Conservation (phyloP, 1,140 invertebrate species). For the Meloidogyne chitwoodi region DNA sequence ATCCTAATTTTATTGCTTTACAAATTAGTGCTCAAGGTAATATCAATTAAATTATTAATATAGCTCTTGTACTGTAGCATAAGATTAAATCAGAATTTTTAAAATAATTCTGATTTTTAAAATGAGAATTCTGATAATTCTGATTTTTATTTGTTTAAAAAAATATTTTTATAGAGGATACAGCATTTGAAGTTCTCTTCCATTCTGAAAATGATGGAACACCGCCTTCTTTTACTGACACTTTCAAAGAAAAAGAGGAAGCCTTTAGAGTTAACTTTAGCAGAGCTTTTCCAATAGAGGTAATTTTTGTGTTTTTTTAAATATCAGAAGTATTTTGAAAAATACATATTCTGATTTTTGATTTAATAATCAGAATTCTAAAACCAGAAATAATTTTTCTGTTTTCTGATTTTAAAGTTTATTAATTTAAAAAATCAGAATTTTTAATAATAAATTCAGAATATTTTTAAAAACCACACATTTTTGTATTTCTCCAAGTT, state of each 20-base stretch:
- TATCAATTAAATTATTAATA: not conserved
- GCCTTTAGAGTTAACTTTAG: constrained; percentile 9
- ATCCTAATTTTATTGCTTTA: constrained; percentile 19
- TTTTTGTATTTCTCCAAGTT: not conserved
- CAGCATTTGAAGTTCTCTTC: constrained; percentile 14
- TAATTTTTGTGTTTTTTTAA: not conserved
- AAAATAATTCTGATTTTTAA: too few relatives aligned
- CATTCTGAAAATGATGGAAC: constrained; percentile 4
- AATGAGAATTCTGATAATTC: too few relatives aligned
- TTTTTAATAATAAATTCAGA: too few relatives aligned
- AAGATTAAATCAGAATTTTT: not conserved
- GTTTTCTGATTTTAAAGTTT: too few relatives aligned
- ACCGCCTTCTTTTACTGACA: not conserved
- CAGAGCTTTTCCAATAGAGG: constrained; percentile 8
- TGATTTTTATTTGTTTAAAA: too few relatives aligned
- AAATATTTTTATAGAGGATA: constrained; percentile 15
- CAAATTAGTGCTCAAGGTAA: constrained; percentile 6
- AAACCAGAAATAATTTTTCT: too few relatives aligned
- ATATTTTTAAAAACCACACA: too few relatives aligned
- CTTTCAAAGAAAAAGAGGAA: not conserved
- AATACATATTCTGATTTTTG: too few relatives aligned
- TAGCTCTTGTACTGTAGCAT: not conserved
- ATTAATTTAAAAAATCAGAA: too few relatives aligned
- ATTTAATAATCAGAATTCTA: too few relatives aligned
- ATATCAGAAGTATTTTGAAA: too few relatives aligned